Base-by-base conservation (phyloP, 1,140 invertebrate species). In the Halesus radiatus region DNA sequence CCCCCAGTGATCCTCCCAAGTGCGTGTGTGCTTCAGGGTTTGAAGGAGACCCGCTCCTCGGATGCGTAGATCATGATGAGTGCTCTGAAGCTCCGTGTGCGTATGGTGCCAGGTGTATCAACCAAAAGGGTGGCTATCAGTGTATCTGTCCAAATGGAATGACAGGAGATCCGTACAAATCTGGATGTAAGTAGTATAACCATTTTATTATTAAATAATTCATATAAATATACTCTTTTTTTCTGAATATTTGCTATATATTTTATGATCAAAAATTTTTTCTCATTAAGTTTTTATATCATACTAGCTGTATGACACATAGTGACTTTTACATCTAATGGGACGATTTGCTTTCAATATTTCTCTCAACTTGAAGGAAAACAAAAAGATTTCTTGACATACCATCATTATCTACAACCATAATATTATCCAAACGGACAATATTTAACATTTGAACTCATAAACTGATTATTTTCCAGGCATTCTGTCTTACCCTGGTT, bases 1-100 rank as follows among this genome's bases (percentile, higher is more conserved):
- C 94, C 4, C 95, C 96, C 5, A 95, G 93, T 76, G 96, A 97
- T 89, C 96, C 96, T 20, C 96, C 96, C 7, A 93, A 92, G 84
- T 98, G 97, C 86, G 93, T 96, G 91, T 98, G 97, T 85, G 92
- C 94, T 85, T 88, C 92, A 64, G 96, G 97, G 3, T 97, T 93
- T 85, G 94, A 94, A 86, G 95, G 96, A 20, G 94, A 97, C 88
- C 94, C 96, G 0, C 92, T 95, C 56, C 92, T 92, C 79, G 96
- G 95, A 10, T 97, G 96, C 87, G 89, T 93, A 1, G 96, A 97
- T 86, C 93, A 96, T 60, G 95, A 98, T 85, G 96, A 98, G 87
- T 94, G 94, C 85, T 87, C 89, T 29, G 92, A 92, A 82, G 92
- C 93, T 83, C 96, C 96, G 0, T 98, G 96, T 86, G 96, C 93